phyloP scores from a whole-genome alignment of 2,113 vertebrate genomes.

The Merops nubicus region DNA sequence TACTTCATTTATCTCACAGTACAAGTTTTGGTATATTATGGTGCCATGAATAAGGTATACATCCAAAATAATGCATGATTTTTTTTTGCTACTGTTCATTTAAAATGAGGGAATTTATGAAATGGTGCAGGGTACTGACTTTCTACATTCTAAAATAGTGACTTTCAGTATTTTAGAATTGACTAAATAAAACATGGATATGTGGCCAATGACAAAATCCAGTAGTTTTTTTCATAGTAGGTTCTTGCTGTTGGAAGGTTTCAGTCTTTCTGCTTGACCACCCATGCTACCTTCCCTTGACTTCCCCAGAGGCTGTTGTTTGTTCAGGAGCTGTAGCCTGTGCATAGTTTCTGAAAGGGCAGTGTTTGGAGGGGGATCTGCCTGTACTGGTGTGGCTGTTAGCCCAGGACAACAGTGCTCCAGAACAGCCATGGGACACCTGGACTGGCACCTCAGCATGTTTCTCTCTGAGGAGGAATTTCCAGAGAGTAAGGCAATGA shows the following conservation, averaged over 20 bases:
- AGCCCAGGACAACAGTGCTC: not conserved
- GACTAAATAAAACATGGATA: not conserved
- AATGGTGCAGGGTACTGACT: not conserved
- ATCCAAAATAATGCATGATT: not conserved
- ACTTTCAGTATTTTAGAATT: not conserved
- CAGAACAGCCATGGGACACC: not conserved
- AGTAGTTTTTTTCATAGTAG: fast-evolving
- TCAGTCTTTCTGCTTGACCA: not conserved
- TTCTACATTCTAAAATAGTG: no score
- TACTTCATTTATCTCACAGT: not conserved
- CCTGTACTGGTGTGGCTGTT: not conserved
- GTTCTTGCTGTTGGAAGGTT: not conserved
- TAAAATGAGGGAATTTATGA: not conserved
- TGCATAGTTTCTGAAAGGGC: fast-evolving
- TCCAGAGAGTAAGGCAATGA: not conserved
- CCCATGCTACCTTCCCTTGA: fast-evolving
- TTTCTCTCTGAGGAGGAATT: not conserved
- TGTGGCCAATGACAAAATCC: not conserved
- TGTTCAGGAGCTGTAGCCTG: not conserved
- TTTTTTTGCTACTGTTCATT: not conserved
- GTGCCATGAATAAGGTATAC: not conserved
- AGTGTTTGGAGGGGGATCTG: not conserved
- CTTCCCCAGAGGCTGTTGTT: not conserved
- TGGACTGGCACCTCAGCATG: not conserved
- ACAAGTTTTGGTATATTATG: not conserved